Evolutionary conservation across 1,140 invertebrate species (phyloP).

Genomic region (Sycobia sp.): DNA sequence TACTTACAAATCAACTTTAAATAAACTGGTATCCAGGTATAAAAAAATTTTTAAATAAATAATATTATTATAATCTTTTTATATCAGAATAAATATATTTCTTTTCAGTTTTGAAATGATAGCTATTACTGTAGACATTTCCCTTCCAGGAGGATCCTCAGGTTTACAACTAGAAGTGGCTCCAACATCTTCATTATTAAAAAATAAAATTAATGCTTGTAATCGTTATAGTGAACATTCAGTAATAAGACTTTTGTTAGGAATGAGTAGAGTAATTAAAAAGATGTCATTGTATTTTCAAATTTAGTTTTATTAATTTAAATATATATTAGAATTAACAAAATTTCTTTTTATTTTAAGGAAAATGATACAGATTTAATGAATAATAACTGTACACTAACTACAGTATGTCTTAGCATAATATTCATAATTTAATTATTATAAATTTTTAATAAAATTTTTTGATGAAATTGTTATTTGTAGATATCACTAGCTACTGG

Average conservation of each 20-base stretch:
- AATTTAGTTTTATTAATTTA: neutral
- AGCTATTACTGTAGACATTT: conserved; percentile 38
- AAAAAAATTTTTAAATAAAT: neutral
- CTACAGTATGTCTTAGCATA: conserved; percentile 26
- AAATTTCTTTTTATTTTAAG: conserved; percentile 8
- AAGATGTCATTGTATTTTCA: neutral
- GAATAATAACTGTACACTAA: conserved; percentile 32
- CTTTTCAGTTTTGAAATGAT: conserved; percentile 36
- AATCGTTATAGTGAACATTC: conserved; percentile 27
- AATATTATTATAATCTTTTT: neutral
- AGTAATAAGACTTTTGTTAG: conserved; percentile 1
- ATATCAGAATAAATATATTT: neutral
- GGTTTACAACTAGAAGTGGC: conserved; percentile 36
- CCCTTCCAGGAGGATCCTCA: conserved; percentile 33
- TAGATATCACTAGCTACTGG: conserved; percentile 24
- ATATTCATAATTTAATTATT: neutral
- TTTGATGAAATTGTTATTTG: conserved; percentile 9
- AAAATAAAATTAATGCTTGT: conserved; percentile 39
- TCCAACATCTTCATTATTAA: conserved; percentile 26
- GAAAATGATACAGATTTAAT: conserved; percentile 7
- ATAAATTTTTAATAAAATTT: neutral
- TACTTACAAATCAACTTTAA: conserved; percentile 31
- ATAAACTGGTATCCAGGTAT: conserved; percentile 29
- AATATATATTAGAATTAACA: too few species aligned
- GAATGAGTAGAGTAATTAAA: conserved; percentile 8